phyloP scores from a whole-genome alignment of 1,140 invertebrate species.

The Zaprionus camerounensis region DNA sequence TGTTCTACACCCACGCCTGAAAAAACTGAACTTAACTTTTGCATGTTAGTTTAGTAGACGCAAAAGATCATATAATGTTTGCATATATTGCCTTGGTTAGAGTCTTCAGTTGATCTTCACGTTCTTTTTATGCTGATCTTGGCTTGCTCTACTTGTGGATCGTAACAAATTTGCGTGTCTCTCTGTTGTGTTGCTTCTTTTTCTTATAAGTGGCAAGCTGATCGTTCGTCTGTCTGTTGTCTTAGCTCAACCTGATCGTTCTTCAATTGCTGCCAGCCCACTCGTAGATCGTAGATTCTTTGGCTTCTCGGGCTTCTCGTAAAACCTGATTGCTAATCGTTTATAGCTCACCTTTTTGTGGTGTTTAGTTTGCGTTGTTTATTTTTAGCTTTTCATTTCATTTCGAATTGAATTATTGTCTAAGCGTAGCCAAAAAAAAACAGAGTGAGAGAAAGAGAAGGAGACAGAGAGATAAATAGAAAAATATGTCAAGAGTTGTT shows the following conservation, averaged over 20 bases:
- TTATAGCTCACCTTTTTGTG: constrained; percentile 62
- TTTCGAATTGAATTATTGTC: constrained; percentile 70
- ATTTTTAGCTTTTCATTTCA: constrained; percentile 68
- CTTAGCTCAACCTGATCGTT: constrained; percentile 14
- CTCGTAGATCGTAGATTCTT: constrained; percentile 15
- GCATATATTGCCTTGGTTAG: background rate
- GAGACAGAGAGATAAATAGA: background rate
- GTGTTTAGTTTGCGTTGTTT: constrained; percentile 57
- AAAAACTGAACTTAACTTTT: background rate
- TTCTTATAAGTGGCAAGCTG: constrained; percentile 20
- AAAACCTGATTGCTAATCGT: constrained; percentile 74
- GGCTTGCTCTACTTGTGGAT: constrained; percentile 28
- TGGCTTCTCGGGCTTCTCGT: constrained; percentile 11
- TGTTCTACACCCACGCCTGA: constrained; percentile 26
- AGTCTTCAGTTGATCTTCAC: constrained; percentile 7
- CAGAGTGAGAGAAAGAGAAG: constrained; percentile 5
- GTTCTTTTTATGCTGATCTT: constrained; percentile 14
- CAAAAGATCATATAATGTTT: background rate
- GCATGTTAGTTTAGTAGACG: background rate
- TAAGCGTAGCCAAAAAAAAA: constrained; percentile 54
- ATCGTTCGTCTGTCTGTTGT: background rate
- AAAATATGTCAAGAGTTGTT: constrained; percentile 67
- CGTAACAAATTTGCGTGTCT: constrained; percentile 25
- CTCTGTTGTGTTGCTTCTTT: background rate
- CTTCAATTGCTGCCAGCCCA: constrained; percentile 13